A percentile compares a stretch with the other conserved stretches of the same genome.
Evolutionary conservation across 2,888 invertebrate genomes (phyloP).

Genomic region (Alentia gelatinosa): DNA sequence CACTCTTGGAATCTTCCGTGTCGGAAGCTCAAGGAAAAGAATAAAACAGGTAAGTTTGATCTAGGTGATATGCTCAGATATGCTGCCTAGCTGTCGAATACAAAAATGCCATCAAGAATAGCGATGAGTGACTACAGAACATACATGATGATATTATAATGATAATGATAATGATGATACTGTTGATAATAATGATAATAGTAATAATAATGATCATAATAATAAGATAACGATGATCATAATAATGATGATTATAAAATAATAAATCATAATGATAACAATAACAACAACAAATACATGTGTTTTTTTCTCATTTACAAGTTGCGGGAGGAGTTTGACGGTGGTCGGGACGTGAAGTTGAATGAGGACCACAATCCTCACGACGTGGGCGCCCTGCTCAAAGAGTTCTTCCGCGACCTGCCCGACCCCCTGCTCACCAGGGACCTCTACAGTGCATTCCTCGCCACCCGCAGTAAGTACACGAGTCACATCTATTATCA

Average conservation of each 20-base stretch:
- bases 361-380: conserved; percentile 93
- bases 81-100: too few relatives aligned
- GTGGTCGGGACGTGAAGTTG: conserved; percentile 84
- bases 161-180: too few relatives aligned
- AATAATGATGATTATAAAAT: too few relatives aligned
- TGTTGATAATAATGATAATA: too few relatives aligned
- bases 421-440: conserved; percentile 95
- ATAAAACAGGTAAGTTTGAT: conserved; percentile 88
- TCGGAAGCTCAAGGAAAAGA: conserved; percentile 94
- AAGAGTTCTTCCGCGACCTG: conserved; percentile 95
- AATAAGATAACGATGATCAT: too few relatives aligned
- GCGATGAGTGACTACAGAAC: too few relatives aligned
- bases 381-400: conserved; percentile 94
- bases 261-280: too few relatives aligned
- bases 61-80: neutral
- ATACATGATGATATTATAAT: too few relatives aligned
- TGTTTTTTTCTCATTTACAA: conserved; percentile 78
- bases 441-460: conserved; percentile 93
- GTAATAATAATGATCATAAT: too few relatives aligned
- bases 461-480: conserved; percentile 93
- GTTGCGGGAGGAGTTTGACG: conserved; percentile 94
- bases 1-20: conserved; percentile 94
- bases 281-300: too few relatives aligned
- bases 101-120: too few relatives aligned
- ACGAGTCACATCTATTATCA: too few relatives aligned